Evolutionary conservation across 2,113 vertebrate species (phyloP).

Genomic region (Catagonus wagneri): DNA sequence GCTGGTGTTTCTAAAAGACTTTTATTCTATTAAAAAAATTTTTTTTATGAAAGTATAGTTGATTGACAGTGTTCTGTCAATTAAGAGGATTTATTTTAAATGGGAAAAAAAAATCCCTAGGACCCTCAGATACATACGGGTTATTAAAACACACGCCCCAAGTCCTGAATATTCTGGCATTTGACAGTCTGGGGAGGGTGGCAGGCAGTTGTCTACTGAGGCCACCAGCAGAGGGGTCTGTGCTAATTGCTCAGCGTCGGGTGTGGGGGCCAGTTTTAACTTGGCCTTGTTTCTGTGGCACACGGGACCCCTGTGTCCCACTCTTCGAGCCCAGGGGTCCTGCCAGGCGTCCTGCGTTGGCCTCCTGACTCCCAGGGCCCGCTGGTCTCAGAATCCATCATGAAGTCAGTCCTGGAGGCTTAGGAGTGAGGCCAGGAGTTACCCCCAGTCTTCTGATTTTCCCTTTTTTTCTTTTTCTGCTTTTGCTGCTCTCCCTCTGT

Average conservation of each 20-base stretch:
- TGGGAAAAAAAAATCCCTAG: background rate
- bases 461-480: background rate
- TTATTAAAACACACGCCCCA: background rate
- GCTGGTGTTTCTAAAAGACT: background rate
- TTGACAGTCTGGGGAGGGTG: background rate
- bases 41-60: too few relatives aligned
- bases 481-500: background rate
- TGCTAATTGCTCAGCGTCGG: background rate
- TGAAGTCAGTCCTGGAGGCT: background rate
- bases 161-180: background rate
- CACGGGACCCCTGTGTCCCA: background rate
- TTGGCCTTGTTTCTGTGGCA: rapidly evolving
- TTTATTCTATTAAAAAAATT: too few relatives aligned
- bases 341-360: background rate
- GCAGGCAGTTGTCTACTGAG: background rate
- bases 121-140: rapidly evolving
- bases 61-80: too few relatives aligned
- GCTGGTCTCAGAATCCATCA: rapidly evolving
- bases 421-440: background rate
- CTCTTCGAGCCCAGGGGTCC: too few relatives aligned
- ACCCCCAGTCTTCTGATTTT: rapidly evolving
- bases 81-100: background rate
- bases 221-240: background rate
- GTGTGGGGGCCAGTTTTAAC: background rate
- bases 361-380: background rate